phyloP scores from a whole-genome alignment of 2,888 invertebrate genomes.

The Himalopsyche anomala region DNA sequence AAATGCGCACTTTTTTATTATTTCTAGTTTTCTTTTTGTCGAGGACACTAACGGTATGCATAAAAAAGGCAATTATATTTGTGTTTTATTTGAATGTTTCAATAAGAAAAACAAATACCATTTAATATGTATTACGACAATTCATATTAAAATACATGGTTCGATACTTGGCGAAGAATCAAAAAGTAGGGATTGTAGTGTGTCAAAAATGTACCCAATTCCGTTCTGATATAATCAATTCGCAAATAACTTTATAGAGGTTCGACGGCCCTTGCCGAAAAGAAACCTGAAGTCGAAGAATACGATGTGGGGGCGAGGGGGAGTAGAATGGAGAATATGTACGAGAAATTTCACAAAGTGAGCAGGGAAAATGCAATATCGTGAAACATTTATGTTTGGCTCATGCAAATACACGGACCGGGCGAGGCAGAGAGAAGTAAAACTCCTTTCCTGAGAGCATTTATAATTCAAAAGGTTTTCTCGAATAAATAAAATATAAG shows the following conservation, averaged over 20 bases:
- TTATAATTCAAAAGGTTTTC: constrained; percentile 34
- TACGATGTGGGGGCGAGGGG: background rate
- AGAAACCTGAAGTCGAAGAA: background rate
- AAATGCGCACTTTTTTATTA: too few species aligned
- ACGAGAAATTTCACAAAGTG: constrained; percentile 34
- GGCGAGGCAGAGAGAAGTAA: constrained; percentile 17
- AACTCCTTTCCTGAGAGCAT: constrained; percentile 1
- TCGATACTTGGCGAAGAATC: too few species aligned
- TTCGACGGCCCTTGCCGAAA: background rate
- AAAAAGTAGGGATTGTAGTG: too few species aligned
- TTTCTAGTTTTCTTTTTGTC: too few species aligned
- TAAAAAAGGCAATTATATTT: too few species aligned
- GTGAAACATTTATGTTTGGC: constrained; percentile 45
- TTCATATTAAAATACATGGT: too few species aligned
- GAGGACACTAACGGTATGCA: too few species aligned
- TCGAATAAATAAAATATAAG: constrained; percentile 27
- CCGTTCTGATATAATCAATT: too few species aligned
- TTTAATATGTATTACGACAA: too few species aligned
- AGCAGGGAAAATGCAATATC: constrained; percentile 44
- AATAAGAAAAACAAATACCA: too few species aligned
- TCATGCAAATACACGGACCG: constrained; percentile 19
- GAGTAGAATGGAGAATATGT: background rate
- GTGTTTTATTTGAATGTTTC: too few species aligned
- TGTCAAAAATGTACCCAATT: too few species aligned
- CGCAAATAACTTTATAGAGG: background rate